Conservation (phyloP, 2,888 invertebrate species). For the Saturnia pavonia region DNA sequence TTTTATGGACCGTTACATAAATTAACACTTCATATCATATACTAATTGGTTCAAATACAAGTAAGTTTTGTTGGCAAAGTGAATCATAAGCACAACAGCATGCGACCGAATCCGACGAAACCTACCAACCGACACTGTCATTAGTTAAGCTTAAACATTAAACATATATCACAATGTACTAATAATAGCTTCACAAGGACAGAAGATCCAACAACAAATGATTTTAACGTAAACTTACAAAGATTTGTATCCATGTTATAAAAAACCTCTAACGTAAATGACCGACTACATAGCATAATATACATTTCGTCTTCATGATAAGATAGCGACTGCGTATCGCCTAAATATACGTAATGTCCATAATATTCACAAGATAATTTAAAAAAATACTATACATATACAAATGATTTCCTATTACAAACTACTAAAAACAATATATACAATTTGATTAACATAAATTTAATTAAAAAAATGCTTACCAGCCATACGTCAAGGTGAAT, state of each 20-base stretch:
- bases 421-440: background rate
- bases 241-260: slow-evolving; percentile 14
- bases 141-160: background rate
- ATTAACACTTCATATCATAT: background rate
- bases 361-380: background rate
- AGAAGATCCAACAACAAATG: slow-evolving; percentile 14
- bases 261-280: slow-evolving; percentile 8
- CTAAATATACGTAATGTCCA: background rate
- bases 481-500: slow-evolving; percentile 73
- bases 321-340: slow-evolving; percentile 1
- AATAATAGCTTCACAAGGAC: slow-evolving; percentile 16
- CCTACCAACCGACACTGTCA: background rate
- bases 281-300: background rate
- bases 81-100: background rate
- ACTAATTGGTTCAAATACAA: background rate
- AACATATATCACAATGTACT: background rate
- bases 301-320: slow-evolving; percentile 5
- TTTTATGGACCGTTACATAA: background rate
- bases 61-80: background rate
- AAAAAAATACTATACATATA: background rate
- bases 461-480: slow-evolving; percentile 57
- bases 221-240: slow-evolving; percentile 6
- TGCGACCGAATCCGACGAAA: background rate
- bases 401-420: background rate
- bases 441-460: slow-evolving; percentile 24